These are phyloP conservation scores for Sycophila sp. DNA, from an alignment of 1,140 invertebrate genomes.

Conservation along the genomic window DNA sequence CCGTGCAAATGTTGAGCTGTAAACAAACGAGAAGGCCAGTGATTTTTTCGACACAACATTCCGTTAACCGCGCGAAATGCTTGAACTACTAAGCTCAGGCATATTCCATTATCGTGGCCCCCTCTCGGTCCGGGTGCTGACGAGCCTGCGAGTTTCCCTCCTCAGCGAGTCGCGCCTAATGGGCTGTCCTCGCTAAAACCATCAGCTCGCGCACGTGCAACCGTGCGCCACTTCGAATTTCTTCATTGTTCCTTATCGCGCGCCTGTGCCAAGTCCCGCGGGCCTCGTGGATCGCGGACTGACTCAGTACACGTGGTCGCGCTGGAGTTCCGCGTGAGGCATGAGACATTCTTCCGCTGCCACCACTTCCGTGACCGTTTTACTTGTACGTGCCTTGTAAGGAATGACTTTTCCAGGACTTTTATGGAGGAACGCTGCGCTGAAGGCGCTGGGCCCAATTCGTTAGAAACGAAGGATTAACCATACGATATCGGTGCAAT, in stretches of 20 bases:
- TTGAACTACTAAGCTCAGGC: no score
- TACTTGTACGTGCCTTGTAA: not conserved
- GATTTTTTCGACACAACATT: no score
- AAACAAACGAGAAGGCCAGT: no score
- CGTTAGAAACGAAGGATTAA: no score
- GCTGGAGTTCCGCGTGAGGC: not conserved
- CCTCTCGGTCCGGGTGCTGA: not conserved
- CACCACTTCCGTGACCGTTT: not conserved
- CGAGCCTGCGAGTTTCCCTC: not conserved
- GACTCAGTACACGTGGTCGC: not conserved
- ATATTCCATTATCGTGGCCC: no score
- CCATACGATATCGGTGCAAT: no score
- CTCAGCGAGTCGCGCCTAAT: not conserved
- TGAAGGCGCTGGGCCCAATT: no score
- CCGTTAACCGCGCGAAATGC: no score
- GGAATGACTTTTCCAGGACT: no score
- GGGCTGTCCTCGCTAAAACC: not conserved
- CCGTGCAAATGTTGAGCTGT: no score
- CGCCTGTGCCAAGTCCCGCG: not conserved
- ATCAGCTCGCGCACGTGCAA: not conserved
- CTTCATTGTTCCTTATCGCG: conserved; percentile 35
- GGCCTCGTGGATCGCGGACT: not conserved
- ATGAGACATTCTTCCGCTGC: not conserved
- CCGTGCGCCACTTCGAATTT: conserved; percentile 15
- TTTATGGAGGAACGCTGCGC: no score